Evolutionary conservation across 2,888 invertebrate genomes (phyloP).

Genomic region (Spialia ferax): DNA sequence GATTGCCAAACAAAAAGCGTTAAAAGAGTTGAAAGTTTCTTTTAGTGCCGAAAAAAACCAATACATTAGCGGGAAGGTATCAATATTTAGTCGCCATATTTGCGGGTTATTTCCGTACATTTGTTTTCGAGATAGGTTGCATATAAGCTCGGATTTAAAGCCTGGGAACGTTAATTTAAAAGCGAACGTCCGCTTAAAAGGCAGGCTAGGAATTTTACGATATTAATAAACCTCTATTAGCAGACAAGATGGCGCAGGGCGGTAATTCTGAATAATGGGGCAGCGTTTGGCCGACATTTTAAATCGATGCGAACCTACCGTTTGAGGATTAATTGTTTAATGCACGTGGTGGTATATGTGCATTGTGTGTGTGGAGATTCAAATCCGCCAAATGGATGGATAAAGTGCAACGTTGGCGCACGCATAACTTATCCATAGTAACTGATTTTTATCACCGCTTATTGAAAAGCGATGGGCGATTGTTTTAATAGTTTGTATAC

Average conservation of each 20-base stretch:
- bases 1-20: constrained; percentile 38
- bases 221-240: constrained; percentile 67
- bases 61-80: constrained; percentile 32
- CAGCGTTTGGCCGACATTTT: constrained; percentile 43
- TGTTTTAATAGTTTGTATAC: background rate
- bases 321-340: constrained; percentile 39
- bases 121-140: constrained; percentile 17
- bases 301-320: constrained; percentile 31
- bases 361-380: constrained; percentile 29
- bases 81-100: constrained; percentile 25
- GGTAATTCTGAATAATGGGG: constrained; percentile 55
- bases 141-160: constrained; percentile 46
- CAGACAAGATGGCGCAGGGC: constrained; percentile 55
- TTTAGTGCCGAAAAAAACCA: constrained; percentile 28
- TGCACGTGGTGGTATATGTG: constrained; percentile 28
- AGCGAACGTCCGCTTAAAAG: constrained; percentile 53
- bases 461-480: constrained; percentile 1
- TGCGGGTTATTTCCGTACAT: constrained; percentile 14
- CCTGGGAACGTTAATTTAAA: constrained; percentile 58
- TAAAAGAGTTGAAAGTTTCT: constrained; percentile 33
- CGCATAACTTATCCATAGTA: constrained; percentile 33
- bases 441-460: constrained; percentile 19
- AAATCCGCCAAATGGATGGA: constrained; percentile 51
- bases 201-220: constrained; percentile 60
- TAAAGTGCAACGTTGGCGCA: constrained; percentile 44